Percentiles rank a stretch among this genome's conserved stretches.
Evolutionary conservation across 2,113 vertebrate genomes (phyloP).

Genomic region (Mormyrus lacerda): DNA sequence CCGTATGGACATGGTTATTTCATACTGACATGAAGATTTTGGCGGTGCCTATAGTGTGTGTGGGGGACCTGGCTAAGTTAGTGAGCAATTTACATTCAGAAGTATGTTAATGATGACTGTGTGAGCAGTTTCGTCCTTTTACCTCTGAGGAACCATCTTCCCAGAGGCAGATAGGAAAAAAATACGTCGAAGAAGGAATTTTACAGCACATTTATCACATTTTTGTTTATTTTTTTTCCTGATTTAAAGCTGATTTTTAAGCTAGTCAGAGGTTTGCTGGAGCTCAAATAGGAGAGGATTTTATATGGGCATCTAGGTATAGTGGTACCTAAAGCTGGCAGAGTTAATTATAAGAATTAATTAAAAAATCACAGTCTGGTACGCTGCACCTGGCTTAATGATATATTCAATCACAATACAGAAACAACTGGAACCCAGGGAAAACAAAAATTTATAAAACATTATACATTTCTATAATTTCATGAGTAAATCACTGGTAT

Average conservation of each 20-base stretch:
- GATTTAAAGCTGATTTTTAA: background rate
- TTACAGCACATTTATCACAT: background rate
- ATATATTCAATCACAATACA: background rate
- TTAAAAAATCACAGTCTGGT: background rate
- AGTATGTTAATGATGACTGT: background rate
- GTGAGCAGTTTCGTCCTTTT: background rate
- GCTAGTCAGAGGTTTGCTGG: background rate
- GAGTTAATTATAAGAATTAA: background rate
- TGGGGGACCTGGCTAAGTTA: background rate
- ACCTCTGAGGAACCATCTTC: background rate
- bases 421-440: background rate
- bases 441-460: background rate
- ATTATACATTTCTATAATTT: background rate
- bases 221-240: background rate
- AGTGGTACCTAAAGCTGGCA: background rate
- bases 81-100: background rate
- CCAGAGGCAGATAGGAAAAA: background rate
- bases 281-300: background rate
- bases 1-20: background rate
- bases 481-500: background rate
- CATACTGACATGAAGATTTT: background rate
- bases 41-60: background rate
- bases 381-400: background rate
- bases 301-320: background rate
- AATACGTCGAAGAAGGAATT: background rate